Evolutionary conservation across 2,888 invertebrate genomes (phyloP), one percentile per base, ranked within the genome.

Genomic region (Heteropelma amictum): DNA sequence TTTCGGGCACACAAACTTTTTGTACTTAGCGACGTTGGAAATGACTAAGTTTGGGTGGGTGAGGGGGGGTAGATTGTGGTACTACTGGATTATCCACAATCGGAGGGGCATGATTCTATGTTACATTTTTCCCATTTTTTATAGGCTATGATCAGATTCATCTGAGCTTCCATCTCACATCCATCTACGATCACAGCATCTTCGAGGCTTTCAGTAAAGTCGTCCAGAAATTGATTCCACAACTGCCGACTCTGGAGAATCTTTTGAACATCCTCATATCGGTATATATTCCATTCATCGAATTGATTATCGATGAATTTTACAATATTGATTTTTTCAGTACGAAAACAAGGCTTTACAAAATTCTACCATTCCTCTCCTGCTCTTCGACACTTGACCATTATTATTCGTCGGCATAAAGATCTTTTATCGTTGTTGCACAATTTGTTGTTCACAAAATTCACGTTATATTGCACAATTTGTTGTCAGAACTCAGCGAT

Each of bases 181-280:
- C 98, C 75, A 99, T 99, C 81, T 99, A 99, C 89, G 99, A 99
- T 90, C 99, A 99, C 90, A 99, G 99, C 79, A 99, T 99, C 90
- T 99, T 99, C 91, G 99, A 99, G 91, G 99, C 99, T 8, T 99
- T 99, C 90, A 98, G 98, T 83, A 99, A 99, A 93, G 99, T 99
- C 76, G 98, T 99, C 60, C 99, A 99, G 89, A 99, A 99, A 89
- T 91, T 99, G 77, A 99, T 99, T 86, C 98, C 98, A 35, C 99
- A 99, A 89, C 91, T 99, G 84, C 97, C 98, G 30, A 97, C 98
- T 1, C 91, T 99, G 87, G 99, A 99, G 91, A 98, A 98, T 90
- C 93, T 99, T 80, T 92, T 99, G 77, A 98, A 99, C 89, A 97
- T 99, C 88, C 94, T 99, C 82, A 98, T 99, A 90, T 97, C 98